These are phyloP conservation scores for Malthinus seriepunctatus DNA, from an alignment of 2,888 invertebrate genomes.

Conservation along the genomic window DNA sequence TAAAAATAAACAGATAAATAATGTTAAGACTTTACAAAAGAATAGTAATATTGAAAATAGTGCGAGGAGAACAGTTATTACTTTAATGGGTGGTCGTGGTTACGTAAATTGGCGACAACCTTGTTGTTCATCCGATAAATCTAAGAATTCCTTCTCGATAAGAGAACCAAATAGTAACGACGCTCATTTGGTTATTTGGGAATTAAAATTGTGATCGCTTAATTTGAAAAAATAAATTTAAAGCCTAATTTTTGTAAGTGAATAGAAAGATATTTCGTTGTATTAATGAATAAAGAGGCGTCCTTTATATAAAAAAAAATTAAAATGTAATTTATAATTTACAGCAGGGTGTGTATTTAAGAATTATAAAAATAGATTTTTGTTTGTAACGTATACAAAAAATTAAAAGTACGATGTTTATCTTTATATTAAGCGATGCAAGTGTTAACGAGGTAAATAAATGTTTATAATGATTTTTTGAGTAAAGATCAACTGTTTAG, in stretches of 20 bases:
- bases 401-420: too few relatives aligned
- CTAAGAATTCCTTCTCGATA: slow-evolving; percentile 55
- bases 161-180: slow-evolving; percentile 79
- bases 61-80: slow-evolving; percentile 76
- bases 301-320: slow-evolving; percentile 5
- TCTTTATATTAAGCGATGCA: too few relatives aligned
- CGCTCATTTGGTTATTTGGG: slow-evolving; percentile 90
- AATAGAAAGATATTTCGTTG: too few relatives aligned
- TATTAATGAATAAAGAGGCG: slow-evolving; percentile 4
- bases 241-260: slow-evolving; percentile 17
- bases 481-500: slow-evolving; percentile 8
- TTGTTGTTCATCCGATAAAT: slow-evolving; percentile 62
- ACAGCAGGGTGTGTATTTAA: too few relatives aligned
- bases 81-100: slow-evolving; percentile 85
- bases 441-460: too few relatives aligned
- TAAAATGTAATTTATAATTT: neutral
- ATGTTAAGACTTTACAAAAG: slow-evolving; percentile 23
- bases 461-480: too few relatives aligned
- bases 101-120: slow-evolving; percentile 85
- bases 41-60: slow-evolving; percentile 19
- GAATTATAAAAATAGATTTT: too few relatives aligned
- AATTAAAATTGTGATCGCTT: slow-evolving; percentile 72
- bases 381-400: too few relatives aligned
- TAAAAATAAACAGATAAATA: slow-evolving; percentile 27
- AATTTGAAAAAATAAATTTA: slow-evolving; percentile 1